Percentiles rank a stretch among this genome's conserved stretches.
These are phyloP conservation scores for Ailuropoda melanoleuca DNA, from an alignment of 2,113 vertebrate species.

Conservation along the genomic window DNA sequence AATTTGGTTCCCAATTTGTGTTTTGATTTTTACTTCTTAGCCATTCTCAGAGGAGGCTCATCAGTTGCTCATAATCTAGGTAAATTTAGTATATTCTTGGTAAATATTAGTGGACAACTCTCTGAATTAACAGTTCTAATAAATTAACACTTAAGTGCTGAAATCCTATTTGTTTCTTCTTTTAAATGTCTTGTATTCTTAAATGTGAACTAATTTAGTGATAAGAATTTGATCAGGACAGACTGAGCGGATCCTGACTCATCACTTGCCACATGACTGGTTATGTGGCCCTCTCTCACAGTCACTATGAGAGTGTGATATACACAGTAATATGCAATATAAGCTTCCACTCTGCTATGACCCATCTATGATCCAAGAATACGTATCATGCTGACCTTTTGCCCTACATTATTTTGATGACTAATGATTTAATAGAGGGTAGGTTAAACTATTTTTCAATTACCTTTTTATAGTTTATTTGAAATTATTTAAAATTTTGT, in stretches of 20 bases:
- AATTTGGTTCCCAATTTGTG: not conserved
- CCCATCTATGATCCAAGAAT: not conserved
- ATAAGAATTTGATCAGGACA: not conserved
- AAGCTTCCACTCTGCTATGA: not conserved
- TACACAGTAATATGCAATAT: not conserved
- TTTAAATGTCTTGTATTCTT: not conserved
- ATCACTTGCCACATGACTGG: not conserved
- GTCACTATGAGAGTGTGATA: not conserved
- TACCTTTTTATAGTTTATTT: slow-evolving; percentile 27
- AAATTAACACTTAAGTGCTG: not conserved
- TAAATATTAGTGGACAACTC: not conserved
- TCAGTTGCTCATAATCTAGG: not conserved
- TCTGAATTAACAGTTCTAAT: not conserved
- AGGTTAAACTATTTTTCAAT: slow-evolving; percentile 6
- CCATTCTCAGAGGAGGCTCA: not conserved
- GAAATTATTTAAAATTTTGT: not conserved
- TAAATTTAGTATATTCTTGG: not conserved
- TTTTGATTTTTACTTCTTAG: not conserved
- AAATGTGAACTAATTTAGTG: not conserved
- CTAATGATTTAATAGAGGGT: not conserved
- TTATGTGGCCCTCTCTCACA: not conserved
- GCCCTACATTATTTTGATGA: not conserved
- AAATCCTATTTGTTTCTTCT: not conserved
- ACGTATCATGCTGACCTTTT: not conserved
- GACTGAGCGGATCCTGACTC: not conserved